A percentile compares a stretch with the other conserved stretches of the same genome.
Evolutionary conservation across 2,113 vertebrate species (phyloP).

Genomic region (Pseudorhombus dupliciocellatus): DNA sequence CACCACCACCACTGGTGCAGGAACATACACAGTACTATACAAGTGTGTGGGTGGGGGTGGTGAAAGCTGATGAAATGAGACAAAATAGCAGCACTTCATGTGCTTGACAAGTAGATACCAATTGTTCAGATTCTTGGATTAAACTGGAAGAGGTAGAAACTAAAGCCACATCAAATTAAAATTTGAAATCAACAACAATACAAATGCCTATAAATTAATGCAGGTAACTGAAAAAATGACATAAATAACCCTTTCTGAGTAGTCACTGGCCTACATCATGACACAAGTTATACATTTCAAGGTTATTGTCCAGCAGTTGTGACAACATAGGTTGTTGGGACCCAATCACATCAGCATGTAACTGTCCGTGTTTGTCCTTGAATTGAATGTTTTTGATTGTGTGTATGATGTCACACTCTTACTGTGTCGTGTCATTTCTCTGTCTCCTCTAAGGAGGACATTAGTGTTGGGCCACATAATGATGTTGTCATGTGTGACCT

Average conservation of each 20-base stretch:
- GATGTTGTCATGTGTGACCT: conserved; percentile 43
- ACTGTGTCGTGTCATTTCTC: background rate
- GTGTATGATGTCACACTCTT: background rate
- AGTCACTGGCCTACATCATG: background rate
- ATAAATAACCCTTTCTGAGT: background rate
- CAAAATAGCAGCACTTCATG: conserved; percentile 1
- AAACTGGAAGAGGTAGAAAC: background rate
- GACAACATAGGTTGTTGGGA: no score
- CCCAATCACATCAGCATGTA: background rate
- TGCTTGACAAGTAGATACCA: background rate
- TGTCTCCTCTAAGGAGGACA: background rate
- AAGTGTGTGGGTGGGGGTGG: conserved; percentile 1
- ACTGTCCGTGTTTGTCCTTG: background rate
- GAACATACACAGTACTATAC: conserved; percentile 18
- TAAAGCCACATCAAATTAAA: background rate
- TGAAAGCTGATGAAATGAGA: conserved; percentile 18
- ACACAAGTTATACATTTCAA: no score
- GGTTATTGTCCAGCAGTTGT: no score
- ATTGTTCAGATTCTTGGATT: background rate
- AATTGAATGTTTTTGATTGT: background rate
- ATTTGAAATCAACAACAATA: background rate
- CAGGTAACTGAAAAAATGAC: background rate
- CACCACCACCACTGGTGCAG: conserved; percentile 25
- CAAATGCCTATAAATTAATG: background rate
- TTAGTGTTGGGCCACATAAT: conserved; percentile 13